These are phyloP conservation scores for Andrena praecox DNA, from an alignment of 2,888 invertebrate genomes.

Conservation along the genomic window DNA sequence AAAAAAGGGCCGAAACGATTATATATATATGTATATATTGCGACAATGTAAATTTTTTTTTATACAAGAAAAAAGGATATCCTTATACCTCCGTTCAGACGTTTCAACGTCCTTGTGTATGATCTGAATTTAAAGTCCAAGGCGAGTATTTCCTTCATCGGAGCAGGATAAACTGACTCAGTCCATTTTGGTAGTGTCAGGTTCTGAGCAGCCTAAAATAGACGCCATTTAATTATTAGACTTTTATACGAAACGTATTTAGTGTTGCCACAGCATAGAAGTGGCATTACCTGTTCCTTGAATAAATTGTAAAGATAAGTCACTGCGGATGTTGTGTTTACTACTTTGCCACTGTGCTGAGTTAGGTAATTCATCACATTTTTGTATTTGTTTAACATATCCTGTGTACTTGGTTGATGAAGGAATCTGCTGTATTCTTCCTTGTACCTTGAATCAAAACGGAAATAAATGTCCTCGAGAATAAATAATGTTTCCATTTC, in stretches of 20 bases:
- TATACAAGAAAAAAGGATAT: neutral
- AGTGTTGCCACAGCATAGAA: too few relatives aligned
- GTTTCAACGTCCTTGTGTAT: constrained; percentile 80
- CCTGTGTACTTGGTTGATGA: constrained; percentile 71
- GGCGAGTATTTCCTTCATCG: constrained; percentile 82
- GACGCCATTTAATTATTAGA: neutral
- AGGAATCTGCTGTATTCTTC: constrained; percentile 75
- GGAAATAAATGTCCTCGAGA: constrained; percentile 1
- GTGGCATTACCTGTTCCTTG: constrained; percentile 80
- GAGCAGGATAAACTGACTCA: constrained; percentile 80
- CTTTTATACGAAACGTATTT: neutral
- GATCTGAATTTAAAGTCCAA: constrained; percentile 83
- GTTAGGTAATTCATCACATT: constrained; percentile 83
- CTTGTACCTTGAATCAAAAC: constrained; percentile 73
- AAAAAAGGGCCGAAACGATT: constrained; percentile 1
- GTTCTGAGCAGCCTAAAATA: constrained; percentile 77
- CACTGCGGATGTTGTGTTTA: constrained; percentile 78
- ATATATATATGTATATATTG: neutral
- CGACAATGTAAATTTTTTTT: neutral
- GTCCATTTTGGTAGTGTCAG: constrained; percentile 85
- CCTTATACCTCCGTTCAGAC: constrained; percentile 83
- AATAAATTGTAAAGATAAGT: constrained; percentile 83
- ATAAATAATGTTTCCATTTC: neutral
- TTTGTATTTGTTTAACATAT: constrained; percentile 80
- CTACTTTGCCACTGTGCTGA: constrained; percentile 81